Conservation (phyloP, 2,113 vertebrate genomes). For the Australoheros scitulus region DNA sequence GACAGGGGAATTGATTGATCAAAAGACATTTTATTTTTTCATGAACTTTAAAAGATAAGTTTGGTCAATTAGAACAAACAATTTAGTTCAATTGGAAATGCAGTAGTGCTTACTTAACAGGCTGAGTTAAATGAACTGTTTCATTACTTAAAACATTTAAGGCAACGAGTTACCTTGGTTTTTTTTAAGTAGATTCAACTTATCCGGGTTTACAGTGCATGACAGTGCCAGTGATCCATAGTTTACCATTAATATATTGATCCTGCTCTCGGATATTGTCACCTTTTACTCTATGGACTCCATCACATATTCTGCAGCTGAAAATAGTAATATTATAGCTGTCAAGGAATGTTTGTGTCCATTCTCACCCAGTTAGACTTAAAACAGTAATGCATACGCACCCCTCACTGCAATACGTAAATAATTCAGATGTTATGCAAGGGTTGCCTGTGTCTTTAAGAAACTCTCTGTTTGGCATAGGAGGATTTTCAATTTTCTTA, state of each 20-base stretch:
- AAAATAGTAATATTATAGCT: constrained; percentile 45
- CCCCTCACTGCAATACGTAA: constrained; percentile 60
- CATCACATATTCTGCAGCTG: background rate
- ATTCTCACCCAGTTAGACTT: constrained; percentile 42
- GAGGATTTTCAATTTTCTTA: constrained; percentile 52
- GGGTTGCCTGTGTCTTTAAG: constrained; percentile 44
- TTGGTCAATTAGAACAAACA: too few relatives aligned
- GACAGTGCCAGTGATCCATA: constrained; percentile 31
- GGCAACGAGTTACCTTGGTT: too few relatives aligned
- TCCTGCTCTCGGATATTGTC: constrained; percentile 28
- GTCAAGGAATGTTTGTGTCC: constrained; percentile 38
- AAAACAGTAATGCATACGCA: constrained; percentile 57
- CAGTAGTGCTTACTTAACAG: too few relatives aligned
- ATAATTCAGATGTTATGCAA: constrained; percentile 67
- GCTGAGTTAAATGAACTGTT: too few relatives aligned
- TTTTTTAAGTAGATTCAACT: too few relatives aligned
- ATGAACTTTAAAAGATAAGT: too few relatives aligned
- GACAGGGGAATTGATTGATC: too few relatives aligned
- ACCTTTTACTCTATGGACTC: background rate
- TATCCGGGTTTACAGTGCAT: too few relatives aligned
- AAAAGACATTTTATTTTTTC: too few relatives aligned
- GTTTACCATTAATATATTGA: constrained; percentile 62
- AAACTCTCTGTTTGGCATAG: constrained; percentile 44
- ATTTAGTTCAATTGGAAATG: too few relatives aligned
- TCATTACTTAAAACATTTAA: too few relatives aligned